Base-by-base conservation (phyloP, 2,888 invertebrate genomes). In the Exocentrus adspersus region DNA sequence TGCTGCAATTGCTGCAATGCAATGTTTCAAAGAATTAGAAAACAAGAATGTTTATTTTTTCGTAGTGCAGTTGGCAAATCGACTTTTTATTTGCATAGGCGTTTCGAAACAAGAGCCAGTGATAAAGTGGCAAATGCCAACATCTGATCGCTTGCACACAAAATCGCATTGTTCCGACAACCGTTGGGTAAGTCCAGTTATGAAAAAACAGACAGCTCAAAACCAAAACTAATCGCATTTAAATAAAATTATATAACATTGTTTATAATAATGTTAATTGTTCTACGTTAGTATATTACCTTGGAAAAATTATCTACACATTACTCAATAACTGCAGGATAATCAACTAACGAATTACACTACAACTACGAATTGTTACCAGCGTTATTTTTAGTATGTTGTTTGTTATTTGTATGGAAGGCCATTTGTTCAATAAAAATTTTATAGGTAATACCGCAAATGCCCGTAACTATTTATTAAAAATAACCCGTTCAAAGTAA, bases 271-370 rank as follows among this genome's bases (percentile, higher is more conserved):
- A 41, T 53, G 53, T 41, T 41, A 14, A 52, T 45, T 45, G 50
- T 50, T 60, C 17, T 53, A 50, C 43, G 32, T 60, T 52, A 41
- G n/a, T n/a, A 51, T 30, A 60, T 60, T 60, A 42, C 43, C 60
- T 53, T 51, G 45, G 51, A 14, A 53, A 52, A 52, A 60, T 60
- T 53, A 52, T 60, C 53, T 45, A 60, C 32, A 53, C 60, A 37
- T 60, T 53, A 52, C 45, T 21, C 53, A 48, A 53, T 43, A 52
- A 53, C 42, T 60, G 30, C 21, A 32, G 50, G 43, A 51, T 53
- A 53, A 53, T 53, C 53, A 53, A 41, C 53, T 53, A 16, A 12
- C 37, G 48, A 48, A 14, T 48, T 48, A 28, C 6, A 12, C 16
- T n/a, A n/a, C n/a, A n/a, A 1, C 48, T 24, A 48, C 12, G 48